These are phyloP conservation scores for Ifrita kowaldi DNA, from an alignment of 2,113 vertebrate species.

Conservation along the genomic window DNA sequence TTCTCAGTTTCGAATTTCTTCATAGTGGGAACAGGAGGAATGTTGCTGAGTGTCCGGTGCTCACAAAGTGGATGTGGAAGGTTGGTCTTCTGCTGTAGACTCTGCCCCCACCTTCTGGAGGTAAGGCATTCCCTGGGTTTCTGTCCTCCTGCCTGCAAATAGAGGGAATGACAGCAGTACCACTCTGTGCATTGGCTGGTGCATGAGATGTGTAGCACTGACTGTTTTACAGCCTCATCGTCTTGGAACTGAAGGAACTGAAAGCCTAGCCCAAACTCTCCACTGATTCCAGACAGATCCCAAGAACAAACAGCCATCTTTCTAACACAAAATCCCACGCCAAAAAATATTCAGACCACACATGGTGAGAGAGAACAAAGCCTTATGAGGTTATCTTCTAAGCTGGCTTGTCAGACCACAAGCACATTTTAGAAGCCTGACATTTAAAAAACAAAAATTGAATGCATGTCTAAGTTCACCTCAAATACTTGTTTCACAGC, in stretches of 20 bases:
- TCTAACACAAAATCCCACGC: neutral
- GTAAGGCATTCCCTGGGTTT: neutral
- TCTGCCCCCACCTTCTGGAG: neutral
- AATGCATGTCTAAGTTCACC: neutral
- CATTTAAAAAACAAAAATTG: neutral
- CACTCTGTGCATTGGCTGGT: neutral
- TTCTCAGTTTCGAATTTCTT: neutral
- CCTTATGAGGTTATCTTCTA: neutral
- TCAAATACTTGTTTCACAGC: neutral
- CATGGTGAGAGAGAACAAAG: neutral
- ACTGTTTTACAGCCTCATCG: neutral
- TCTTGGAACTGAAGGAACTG: neutral
- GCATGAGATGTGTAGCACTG: neutral
- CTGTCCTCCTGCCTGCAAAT: neutral
- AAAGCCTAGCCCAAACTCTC: neutral
- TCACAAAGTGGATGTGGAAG: neutral
- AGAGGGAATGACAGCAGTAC: neutral
- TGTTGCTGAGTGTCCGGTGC: neutral
- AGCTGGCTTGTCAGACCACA: neutral
- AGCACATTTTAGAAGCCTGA: neutral
- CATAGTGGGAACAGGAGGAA: neutral
- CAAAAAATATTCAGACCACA: neutral
- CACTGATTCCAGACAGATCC: neutral
- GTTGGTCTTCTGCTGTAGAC: neutral
- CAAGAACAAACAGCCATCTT: neutral